These are phyloP conservation scores for Sebastes elongatus DNA, from an alignment of 2,797 vertebrate species.

Conservation along the genomic window DNA sequence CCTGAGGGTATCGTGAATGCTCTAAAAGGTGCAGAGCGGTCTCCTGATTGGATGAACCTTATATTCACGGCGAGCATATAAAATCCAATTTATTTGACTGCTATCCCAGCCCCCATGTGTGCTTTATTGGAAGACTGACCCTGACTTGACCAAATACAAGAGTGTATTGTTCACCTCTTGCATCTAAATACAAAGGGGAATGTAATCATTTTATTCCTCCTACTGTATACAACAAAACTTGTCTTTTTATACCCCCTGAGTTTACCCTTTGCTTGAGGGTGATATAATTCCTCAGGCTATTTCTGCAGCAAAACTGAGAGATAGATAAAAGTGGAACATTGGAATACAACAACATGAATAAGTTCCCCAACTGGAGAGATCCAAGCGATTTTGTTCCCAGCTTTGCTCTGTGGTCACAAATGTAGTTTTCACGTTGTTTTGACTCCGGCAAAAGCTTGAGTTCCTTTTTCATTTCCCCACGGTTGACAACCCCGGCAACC, in stretches of 20 bases:
- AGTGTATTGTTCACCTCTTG: conserved; percentile 44
- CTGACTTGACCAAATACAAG: conserved; percentile 66
- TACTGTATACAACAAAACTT: conserved; percentile 34
- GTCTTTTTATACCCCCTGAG: conserved; percentile 36
- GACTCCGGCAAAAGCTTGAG: conserved; percentile 59
- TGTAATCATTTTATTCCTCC: conserved; percentile 47
- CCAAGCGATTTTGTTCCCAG: conserved; percentile 50
- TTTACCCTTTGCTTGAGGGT: conserved; percentile 53
- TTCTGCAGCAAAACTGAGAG: conserved; percentile 29
- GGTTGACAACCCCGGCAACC: conserved; percentile 73
- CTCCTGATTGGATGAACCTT: conserved; percentile 71
- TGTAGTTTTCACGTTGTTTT: conserved; percentile 74
- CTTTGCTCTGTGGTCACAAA: conserved; percentile 72
- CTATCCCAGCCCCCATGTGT: conserved; percentile 39
- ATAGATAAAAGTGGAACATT: conserved; percentile 21
- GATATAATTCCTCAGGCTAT: conserved; percentile 50
- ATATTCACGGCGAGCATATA: conserved; percentile 67
- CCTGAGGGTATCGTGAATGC: conserved; percentile 74
- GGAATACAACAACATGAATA: conserved; percentile 58
- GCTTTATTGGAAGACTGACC: conserved; percentile 70
- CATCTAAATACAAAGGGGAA: conserved; percentile 51
- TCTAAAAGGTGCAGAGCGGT: conserved; percentile 70
- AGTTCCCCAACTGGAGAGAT: conserved; percentile 56
- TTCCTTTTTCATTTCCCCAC: conserved; percentile 70
- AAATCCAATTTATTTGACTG: conserved; percentile 74